Conservation (phyloP, 2,113 vertebrate genomes). For the Tachysurus vachellii region DNA sequence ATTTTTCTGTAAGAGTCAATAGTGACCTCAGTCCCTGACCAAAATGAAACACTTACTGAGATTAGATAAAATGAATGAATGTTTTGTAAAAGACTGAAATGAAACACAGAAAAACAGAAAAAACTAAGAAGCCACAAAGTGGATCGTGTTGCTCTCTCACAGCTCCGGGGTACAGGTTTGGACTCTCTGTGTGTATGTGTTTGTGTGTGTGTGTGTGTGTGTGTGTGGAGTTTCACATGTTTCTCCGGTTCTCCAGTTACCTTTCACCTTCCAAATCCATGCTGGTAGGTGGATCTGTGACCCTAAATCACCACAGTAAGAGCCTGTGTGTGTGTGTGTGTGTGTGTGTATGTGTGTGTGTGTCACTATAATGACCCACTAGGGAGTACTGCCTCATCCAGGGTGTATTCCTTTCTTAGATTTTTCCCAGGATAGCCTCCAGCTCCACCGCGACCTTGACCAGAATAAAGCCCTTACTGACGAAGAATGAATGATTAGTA, state of each 20-base stretch:
- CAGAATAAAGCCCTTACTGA: neutral
- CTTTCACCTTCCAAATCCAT: conserved; percentile 1
- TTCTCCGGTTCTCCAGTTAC: conserved; percentile 7
- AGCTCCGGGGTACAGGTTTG: neutral
- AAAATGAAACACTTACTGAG: neutral
- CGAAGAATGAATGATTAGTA: neutral
- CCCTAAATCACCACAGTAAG: neutral
- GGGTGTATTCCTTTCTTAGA: neutral
- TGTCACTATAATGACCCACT: neutral
- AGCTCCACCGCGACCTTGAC: conserved; percentile 10
- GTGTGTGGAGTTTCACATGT: neutral
- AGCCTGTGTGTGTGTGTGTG: conserved; percentile 6
- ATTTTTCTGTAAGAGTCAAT: neutral
- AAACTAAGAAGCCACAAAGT: neutral
- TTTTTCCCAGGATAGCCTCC: conserved; percentile 23
- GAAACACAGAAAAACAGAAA: neutral
- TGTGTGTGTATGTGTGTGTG: conserved; percentile 10
- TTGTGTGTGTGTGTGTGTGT: neutral
- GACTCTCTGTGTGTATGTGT: neutral
- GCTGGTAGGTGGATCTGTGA: neutral
- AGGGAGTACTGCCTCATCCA: conserved; percentile 13
- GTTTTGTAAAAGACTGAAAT: neutral
- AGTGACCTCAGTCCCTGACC: neutral
- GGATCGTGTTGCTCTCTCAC: neutral
- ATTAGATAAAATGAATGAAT: neutral